Conservation (phyloP, 64 coral and sea anemone species). For the Stichodactyla helianthus region DNA sequence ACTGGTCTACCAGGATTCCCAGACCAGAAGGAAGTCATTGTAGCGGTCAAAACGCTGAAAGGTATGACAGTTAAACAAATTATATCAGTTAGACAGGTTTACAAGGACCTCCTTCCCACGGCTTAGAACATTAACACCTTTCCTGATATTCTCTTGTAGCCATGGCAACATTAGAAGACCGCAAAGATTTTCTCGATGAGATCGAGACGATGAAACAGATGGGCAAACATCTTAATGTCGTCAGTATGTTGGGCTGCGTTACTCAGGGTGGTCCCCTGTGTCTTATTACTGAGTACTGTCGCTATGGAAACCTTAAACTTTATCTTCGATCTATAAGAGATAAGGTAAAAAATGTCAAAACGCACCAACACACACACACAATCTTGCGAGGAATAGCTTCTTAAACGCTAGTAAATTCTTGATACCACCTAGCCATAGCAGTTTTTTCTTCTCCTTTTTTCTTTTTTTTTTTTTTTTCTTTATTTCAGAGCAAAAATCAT, state of each 20-base stretch:
- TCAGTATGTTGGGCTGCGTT: constrained; percentile 86
- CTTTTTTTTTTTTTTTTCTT: background rate
- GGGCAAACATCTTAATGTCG: constrained; percentile 82
- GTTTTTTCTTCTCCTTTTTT: too few species aligned
- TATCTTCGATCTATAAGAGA: constrained; percentile 70
- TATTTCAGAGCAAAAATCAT: constrained; percentile 50
- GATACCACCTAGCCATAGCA: too few species aligned
- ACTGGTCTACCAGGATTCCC: constrained; percentile 54
- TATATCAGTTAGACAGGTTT: background rate
- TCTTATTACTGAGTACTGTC: constrained; percentile 85
- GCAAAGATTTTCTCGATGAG: constrained; percentile 66
- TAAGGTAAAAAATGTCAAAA: constrained; percentile 43
- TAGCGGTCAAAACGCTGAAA: constrained; percentile 77
- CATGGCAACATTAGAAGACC: constrained; percentile 62
- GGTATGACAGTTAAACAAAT: background rate
- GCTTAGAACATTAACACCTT: background rate
- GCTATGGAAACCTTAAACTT: constrained; percentile 74
- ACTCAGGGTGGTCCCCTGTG: constrained; percentile 54
- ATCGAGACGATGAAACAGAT: constrained; percentile 90
- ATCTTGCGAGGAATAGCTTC: too few species aligned
- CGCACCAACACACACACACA: too few species aligned
- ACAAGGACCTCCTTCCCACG: too few species aligned
- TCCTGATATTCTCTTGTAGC: background rate
- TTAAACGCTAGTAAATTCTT: too few species aligned
- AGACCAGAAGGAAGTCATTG: constrained; percentile 53